Percentiles rank a stretch among this genome's conserved stretches.
Evolutionary conservation across 2,888 invertebrate species (phyloP).

Genomic region (Xestia ashworthii): DNA sequence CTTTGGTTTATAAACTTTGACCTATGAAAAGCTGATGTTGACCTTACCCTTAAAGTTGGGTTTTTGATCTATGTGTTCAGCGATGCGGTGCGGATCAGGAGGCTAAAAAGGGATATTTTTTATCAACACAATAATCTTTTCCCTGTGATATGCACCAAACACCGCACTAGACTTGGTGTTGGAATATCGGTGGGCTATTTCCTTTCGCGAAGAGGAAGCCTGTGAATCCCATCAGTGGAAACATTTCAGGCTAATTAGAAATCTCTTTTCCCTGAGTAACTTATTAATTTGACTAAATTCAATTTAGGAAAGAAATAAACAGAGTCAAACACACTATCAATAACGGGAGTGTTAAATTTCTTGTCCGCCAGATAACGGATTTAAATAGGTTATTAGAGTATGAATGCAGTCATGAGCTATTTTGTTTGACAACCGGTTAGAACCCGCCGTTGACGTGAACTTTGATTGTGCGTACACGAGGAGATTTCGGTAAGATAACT

Average conservation of each 20-base stretch:
- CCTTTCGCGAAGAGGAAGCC: background rate
- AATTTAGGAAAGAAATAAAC: constrained; percentile 10
- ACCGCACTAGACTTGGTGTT: background rate
- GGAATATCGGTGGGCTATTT: background rate
- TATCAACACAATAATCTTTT: background rate
- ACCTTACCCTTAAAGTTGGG: constrained; percentile 13
- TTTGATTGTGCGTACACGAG: constrained; percentile 44
- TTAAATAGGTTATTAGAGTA: constrained; percentile 74
- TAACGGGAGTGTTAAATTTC: constrained; percentile 60
- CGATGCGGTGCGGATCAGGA: background rate
- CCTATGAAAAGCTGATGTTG: constrained; percentile 6
- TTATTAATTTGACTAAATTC: background rate
- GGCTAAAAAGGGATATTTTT: background rate
- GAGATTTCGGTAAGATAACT: constrained; percentile 4
- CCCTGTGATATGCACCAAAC: background rate
- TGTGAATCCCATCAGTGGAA: background rate
- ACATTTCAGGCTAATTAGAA: background rate
- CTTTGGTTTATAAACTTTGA: constrained; percentile 6
- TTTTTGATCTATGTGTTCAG: background rate
- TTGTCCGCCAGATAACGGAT: constrained; percentile 62
- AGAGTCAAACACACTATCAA: constrained; percentile 46
- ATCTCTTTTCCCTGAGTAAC: background rate
- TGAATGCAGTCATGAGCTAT: constrained; percentile 60
- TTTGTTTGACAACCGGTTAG: constrained; percentile 57
- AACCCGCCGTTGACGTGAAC: constrained; percentile 53